A percentile compares a stretch with the other conserved stretches of the same genome.
phyloP scores from a whole-genome alignment of 2,113 vertebrate genomes.

The Chloropsis hardwickii region DNA sequence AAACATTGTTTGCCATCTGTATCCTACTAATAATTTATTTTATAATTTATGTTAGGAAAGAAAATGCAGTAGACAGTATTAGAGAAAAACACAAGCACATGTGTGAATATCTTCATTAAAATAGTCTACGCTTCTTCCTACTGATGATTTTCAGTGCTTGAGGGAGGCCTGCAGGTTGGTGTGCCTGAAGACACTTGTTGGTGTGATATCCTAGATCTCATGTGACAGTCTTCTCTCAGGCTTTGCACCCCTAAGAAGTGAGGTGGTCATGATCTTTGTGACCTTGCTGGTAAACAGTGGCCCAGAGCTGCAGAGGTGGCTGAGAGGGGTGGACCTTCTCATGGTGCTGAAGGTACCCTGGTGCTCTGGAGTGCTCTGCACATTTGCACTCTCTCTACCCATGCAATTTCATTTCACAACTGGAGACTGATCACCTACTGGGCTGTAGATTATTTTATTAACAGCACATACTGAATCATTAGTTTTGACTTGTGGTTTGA shows the following conservation, averaged over 20 bases:
- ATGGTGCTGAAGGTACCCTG: accelerated
- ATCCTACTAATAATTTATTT: neutral
- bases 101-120: neutral
- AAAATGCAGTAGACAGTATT: neutral
- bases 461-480: neutral
- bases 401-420: neutral
- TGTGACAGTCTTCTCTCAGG: neutral
- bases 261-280: neutral
- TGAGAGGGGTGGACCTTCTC: neutral
- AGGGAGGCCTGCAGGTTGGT: neutral
- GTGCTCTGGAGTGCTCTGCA: accelerated
- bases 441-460: neutral
- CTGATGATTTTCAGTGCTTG: neutral
- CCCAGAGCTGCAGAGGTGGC: neutral
- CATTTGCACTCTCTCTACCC: neutral
- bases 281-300: neutral
- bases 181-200: neutral
- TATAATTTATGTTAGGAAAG: neutral
- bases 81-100: neutral
- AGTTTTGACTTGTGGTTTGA: neutral
- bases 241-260: neutral
- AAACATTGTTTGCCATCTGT: neutral
- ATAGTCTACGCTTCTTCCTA: neutral
- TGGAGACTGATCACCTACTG: neutral
- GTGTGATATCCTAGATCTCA: neutral